Evolutionary conservation across 1,140 invertebrate genomes (phyloP).

Genomic region (Pseudomyrmex flavicornis): DNA sequence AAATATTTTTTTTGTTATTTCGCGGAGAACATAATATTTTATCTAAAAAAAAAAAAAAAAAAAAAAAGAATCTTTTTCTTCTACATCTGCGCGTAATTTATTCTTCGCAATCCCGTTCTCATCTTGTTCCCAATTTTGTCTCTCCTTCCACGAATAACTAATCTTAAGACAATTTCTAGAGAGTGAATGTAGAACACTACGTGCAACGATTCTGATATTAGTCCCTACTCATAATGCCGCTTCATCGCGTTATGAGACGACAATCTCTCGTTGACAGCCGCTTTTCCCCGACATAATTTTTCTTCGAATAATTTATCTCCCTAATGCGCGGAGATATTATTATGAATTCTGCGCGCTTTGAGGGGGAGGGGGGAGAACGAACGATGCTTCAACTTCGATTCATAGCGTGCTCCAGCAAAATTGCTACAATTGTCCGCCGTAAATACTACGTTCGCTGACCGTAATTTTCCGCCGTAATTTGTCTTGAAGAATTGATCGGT

Average conservation of each 20-base stretch:
- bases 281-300: background rate
- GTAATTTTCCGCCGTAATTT: background rate
- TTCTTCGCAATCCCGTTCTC: too few species aligned
- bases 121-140: too few species aligned
- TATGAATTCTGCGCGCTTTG: background rate
- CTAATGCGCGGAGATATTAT: background rate
- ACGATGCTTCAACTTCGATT: background rate
- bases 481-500: background rate
- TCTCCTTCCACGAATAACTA: too few species aligned
- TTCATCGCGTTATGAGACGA: background rate
- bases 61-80: too few species aligned
- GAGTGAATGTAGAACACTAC: background rate
- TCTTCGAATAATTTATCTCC: constrained; percentile 16
- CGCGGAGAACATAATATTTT: too few species aligned
- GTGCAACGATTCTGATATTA: background rate
- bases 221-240: background rate
- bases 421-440: background rate
- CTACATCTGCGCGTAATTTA: too few species aligned
- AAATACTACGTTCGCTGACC: background rate
- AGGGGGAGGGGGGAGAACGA: background rate
- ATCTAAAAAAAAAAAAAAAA: too few species aligned
- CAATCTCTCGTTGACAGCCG: background rate
- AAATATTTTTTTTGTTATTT: too few species aligned
- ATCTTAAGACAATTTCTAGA: background rate
- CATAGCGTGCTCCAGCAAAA: background rate